Evolutionary conservation across 1,140 invertebrate species (phyloP).

Genomic region (Aphelenchoides fujianensis): DNA sequence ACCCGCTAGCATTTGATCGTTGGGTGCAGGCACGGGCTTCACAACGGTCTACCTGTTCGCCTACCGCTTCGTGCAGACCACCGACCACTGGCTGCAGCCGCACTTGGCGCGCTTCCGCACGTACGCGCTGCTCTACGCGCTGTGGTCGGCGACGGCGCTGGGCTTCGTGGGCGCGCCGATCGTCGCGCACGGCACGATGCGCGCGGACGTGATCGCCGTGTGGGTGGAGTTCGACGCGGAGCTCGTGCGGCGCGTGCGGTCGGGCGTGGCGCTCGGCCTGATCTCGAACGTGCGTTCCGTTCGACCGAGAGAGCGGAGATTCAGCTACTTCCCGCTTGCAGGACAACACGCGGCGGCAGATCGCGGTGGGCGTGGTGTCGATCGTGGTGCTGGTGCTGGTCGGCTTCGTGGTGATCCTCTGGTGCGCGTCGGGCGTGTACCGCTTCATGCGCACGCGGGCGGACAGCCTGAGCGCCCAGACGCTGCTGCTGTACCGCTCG

Average conservation of each 20-base stretch:
- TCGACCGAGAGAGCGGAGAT: too few species aligned
- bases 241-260: background rate
- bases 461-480: background rate
- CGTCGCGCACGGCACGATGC: background rate
- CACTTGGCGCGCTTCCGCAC: background rate
- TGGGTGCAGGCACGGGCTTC: background rate
- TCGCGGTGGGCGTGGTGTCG: background rate
- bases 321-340: background rate
- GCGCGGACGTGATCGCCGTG: background rate
- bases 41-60: background rate
- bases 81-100: background rate
- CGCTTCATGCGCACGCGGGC: background rate
- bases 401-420: background rate
- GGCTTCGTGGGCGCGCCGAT: background rate
- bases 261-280: background rate
- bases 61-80: background rate
- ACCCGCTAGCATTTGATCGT: too few species aligned
- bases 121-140: background rate
- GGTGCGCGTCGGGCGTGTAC: background rate
- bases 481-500: background rate
- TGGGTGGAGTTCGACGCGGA: background rate
- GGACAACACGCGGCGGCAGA: background rate
- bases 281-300: background rate
- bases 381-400: background rate
- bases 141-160: background rate